Conservation (phyloP, 2,797 vertebrate species). For the Gastrophryne carolinensis region DNA sequence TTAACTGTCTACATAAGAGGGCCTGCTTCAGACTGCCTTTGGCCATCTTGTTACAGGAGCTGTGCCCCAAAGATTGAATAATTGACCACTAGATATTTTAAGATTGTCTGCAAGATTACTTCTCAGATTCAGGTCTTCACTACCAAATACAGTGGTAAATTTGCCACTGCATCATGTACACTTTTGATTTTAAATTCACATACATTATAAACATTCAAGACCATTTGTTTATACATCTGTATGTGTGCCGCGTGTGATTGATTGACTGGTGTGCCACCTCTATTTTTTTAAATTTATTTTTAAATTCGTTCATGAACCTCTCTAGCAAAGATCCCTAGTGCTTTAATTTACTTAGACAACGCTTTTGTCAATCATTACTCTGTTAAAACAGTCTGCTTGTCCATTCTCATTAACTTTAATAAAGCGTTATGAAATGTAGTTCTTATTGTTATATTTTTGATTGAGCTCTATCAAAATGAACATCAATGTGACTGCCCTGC, state of each 20-base stretch:
- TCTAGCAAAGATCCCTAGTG: conserved; percentile 24
- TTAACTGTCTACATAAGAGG: too few species aligned
- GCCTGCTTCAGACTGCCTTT: too few species aligned
- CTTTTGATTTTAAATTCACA: too few species aligned
- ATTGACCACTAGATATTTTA: too few species aligned
- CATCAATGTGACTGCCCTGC: background rate
- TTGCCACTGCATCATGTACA: too few species aligned
- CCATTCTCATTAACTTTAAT: conserved; percentile 46
- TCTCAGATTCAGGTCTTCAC: too few species aligned
- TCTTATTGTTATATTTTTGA: conserved; percentile 25
- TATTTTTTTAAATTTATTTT: too few species aligned
- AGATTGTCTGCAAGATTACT: too few species aligned
- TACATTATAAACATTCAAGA: too few species aligned
- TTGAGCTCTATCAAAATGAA: conserved; percentile 31
- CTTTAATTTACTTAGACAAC: conserved; percentile 45
- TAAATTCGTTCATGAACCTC: conserved; percentile 48
- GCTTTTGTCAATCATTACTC: conserved; percentile 44
- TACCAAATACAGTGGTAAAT: too few species aligned
- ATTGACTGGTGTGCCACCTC: conserved; percentile 19
- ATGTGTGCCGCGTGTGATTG: conserved; percentile 19
- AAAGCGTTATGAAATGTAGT: conserved; percentile 28
- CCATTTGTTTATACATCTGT: conserved; percentile 11
- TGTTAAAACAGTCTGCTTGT: conserved; percentile 29
- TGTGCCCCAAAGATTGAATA: too few species aligned
- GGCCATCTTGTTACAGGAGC: too few species aligned